A percentile compares a stretch with the other conserved stretches of the same genome.
phyloP scores from a whole-genome alignment of 2,797 vertebrate species.

The Falco novaeseelandiae region DNA sequence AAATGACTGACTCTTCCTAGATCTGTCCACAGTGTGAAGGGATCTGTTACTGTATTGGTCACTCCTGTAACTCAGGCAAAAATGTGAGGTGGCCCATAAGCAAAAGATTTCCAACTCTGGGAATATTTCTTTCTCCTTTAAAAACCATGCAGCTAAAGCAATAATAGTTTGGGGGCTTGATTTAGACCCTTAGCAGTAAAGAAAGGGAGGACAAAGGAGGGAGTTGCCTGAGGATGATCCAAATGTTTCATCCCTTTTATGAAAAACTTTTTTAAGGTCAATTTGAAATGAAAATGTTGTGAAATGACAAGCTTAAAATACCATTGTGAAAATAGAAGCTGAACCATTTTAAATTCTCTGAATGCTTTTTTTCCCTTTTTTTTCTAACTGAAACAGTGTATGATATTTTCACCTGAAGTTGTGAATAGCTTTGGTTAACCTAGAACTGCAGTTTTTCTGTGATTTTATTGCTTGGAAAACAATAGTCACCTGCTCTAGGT shows the following conservation, averaged over 20 bases:
- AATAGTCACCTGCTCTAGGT: neutral
- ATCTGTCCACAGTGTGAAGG: neutral
- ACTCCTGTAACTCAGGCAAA: neutral
- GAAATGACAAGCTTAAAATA: conserved; percentile 8
- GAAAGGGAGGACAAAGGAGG: neutral
- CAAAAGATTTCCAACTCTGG: neutral
- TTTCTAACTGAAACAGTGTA: neutral
- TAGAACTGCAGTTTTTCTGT: neutral
- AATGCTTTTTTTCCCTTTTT: neutral
- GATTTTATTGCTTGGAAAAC: neutral
- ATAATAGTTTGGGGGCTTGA: neutral
- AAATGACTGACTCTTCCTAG: neutral
- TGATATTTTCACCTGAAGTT: neutral
- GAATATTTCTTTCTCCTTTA: neutral
- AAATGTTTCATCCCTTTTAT: neutral
- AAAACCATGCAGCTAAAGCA: neutral
- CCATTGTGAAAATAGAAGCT: neutral
- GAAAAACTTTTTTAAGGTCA: conserved; percentile 7
- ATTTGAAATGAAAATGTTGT: conserved; percentile 36
- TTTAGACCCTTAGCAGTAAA: neutral
- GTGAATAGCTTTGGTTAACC: neutral
- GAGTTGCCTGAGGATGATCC: neutral
- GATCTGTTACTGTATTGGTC: neutral
- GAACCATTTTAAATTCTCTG: neutral
- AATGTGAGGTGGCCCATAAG: neutral